Evolutionary conservation across 2,797 vertebrate genomes (phyloP).

Genomic region (Spondyliosoma cantharus): DNA sequence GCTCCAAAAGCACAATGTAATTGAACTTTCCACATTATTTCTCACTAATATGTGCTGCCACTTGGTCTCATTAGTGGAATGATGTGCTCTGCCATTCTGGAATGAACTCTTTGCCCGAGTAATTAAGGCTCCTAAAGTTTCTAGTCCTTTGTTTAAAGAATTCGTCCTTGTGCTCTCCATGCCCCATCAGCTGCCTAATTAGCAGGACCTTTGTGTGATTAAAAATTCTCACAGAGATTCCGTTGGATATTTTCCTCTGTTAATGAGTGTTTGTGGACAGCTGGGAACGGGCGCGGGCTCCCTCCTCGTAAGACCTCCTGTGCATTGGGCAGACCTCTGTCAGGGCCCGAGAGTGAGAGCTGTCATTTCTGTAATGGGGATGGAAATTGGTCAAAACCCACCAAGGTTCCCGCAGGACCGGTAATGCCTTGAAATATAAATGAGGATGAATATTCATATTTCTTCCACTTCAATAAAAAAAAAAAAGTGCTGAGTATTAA

Average conservation of each 20-base stretch:
- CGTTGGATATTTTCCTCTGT: constrained; percentile 98
- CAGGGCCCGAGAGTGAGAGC: constrained; percentile 98
- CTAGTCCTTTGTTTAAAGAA: constrained; percentile 99
- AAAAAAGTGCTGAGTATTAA: constrained; percentile 98
- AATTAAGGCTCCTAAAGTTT: constrained; percentile 99
- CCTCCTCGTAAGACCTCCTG: constrained; percentile 92
- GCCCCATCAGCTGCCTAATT: constrained; percentile 99
- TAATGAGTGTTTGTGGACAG: constrained; percentile 99
- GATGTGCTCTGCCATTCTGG: constrained; percentile 99
- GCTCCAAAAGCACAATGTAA: constrained; percentile 90
- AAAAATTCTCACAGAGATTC: constrained; percentile 99
- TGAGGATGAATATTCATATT: constrained; percentile 99
- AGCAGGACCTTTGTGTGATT: constrained; percentile 98
- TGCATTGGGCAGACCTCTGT: constrained; percentile 96
- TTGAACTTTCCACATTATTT: constrained; percentile 91
- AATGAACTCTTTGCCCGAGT: constrained; percentile 99
- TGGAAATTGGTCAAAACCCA: constrained; percentile 96
- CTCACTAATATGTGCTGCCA: constrained; percentile 91
- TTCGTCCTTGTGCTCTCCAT: constrained; percentile 99
- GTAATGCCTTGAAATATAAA: constrained; percentile 99
- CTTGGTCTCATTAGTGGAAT: constrained; percentile 97
- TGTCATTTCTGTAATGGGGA: constrained; percentile 97
- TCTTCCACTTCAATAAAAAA: constrained; percentile 82
- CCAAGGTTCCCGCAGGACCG: constrained; percentile 90
- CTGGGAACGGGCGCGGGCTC: constrained; percentile 92